These are phyloP conservation scores for Eutrigla gurnardus DNA, from an alignment of 2,797 vertebrate species.

Conservation along the genomic window DNA sequence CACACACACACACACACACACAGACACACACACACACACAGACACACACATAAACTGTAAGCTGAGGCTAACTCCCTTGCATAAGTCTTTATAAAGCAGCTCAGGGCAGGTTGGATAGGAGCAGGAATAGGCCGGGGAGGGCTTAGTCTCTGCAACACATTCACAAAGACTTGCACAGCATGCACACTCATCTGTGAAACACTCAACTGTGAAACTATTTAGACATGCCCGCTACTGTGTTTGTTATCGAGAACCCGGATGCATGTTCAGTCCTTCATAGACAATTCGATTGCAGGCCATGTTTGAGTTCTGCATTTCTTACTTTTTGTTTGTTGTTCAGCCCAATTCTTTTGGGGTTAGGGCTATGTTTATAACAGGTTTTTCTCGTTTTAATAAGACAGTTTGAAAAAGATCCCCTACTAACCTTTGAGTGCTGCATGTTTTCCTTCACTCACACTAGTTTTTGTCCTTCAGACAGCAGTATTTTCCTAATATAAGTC, in stretches of 20 bases:
- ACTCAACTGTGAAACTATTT: conserved; percentile 40
- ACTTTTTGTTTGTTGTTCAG: neutral
- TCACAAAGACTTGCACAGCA: conserved; percentile 1
- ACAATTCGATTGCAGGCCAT: neutral
- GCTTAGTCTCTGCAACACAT: conserved; percentile 68
- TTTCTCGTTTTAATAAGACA: neutral
- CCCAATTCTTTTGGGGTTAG: neutral
- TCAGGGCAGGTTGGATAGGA: conserved; percentile 69
- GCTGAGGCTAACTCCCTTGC: conserved; percentile 73
- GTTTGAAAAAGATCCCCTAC: neutral
- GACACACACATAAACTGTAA: conserved; percentile 41
- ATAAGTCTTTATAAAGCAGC: conserved; percentile 82
- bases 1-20: conserved; percentile 11
- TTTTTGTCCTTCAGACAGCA: neutral
- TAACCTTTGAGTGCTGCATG: neutral
- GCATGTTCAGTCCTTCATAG: conserved; percentile 14
- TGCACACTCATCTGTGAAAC: conserved; percentile 24
- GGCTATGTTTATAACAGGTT: neutral
- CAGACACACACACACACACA: conserved; percentile 28
- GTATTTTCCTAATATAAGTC: neutral
- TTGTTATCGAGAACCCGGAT: conserved; percentile 28
- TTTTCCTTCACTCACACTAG: neutral
- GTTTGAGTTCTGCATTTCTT: neutral
- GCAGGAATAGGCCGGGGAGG: conserved; percentile 63
- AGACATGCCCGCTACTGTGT: conserved; percentile 23